Evolutionary conservation across 2,113 vertebrate genomes (phyloP), one percentile per base, ranked within the genome.

Genomic region (Lycaon pictus): DNA sequence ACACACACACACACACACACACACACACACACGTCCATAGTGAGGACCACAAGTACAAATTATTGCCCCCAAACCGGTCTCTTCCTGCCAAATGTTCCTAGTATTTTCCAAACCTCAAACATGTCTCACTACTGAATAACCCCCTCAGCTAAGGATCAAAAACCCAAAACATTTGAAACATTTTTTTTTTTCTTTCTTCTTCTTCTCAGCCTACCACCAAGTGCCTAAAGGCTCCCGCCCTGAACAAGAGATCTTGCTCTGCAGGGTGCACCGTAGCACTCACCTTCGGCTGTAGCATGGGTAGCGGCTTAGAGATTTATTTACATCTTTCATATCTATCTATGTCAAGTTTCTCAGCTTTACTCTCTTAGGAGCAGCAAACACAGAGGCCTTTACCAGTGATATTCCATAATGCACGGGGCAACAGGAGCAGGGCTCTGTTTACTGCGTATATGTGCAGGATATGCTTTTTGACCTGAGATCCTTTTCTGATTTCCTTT

Each of bases 31-130:
- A 10, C 35, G 7, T 55, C n/a, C 43, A 58, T 8, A 58, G 16
- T 81, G 62, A 90, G 55, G 53, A 84, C 23, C 15, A 86, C 22
- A 56, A 53, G 56, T 29, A 67, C 56, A 95, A 43, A 82, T 83
- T 15, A 82, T 79, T 91, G 35, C n/a, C 51, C 74, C 25, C 79
- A 96, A 92, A 51, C 29, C 19, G 58, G 5, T 62, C 60, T 77
- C 65, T 92, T 92, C 29, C 51, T 71, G 35, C 9, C 90, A 93
- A 84, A 86, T 15, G 12, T 83, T 91, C 51, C 35, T 58, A 60
- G 2, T 60, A 85, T 93, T 95, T 88, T 65, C 48, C 60, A 96
- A 60, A 96, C 48, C 43, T 88, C 90, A 95, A 69, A 93, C 93
- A 80, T 32, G 48, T 80, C 53, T 83, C 37, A 20, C 19, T 69